A percentile compares a stretch with the other conserved stretches of the same genome.
phyloP scores from a whole-genome alignment of 92 coral and sea anemone species.

The Phymanthus crucifer region DNA sequence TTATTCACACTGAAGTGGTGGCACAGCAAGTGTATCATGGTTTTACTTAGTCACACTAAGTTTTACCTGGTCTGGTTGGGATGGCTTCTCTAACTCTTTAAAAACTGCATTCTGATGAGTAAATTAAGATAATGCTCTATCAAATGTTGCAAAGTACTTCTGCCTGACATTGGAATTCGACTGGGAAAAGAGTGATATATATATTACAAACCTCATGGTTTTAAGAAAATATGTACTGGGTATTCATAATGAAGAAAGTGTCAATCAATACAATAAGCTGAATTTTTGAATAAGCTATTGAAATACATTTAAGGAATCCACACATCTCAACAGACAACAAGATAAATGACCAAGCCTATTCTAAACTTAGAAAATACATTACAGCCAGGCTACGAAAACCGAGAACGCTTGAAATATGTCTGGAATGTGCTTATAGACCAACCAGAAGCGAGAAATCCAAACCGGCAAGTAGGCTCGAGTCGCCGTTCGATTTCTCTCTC shows the following conservation, averaged over 20 bases:
- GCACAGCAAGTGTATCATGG: too few species aligned
- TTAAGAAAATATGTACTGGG: background rate
- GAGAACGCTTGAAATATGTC: too few species aligned
- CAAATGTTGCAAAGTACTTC: background rate
- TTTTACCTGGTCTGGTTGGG: conserved; percentile 64
- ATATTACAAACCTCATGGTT: conserved; percentile 1
- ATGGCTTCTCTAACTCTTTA: conserved; percentile 83
- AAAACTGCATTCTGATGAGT: conserved; percentile 76
- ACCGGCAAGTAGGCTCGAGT: too few species aligned
- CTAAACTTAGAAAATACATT: too few species aligned
- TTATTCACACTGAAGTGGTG: too few species aligned
- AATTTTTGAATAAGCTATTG: background rate
- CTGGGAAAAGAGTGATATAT: background rate
- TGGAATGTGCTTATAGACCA: too few species aligned
- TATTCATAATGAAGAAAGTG: background rate
- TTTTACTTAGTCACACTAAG: too few species aligned
- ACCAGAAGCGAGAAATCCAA: too few species aligned
- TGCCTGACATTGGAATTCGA: background rate
- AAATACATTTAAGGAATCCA: conserved; percentile 1
- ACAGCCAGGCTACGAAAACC: too few species aligned
- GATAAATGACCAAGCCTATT: background rate
- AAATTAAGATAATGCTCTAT: background rate
- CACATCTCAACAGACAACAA: background rate
- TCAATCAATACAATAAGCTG: background rate
- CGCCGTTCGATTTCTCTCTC: too few species aligned